Percentiles rank a stretch among this genome's conserved stretches.
These are phyloP conservation scores for Philereme vetulata DNA, from an alignment of 2,888 invertebrate genomes.

Conservation along the genomic window DNA sequence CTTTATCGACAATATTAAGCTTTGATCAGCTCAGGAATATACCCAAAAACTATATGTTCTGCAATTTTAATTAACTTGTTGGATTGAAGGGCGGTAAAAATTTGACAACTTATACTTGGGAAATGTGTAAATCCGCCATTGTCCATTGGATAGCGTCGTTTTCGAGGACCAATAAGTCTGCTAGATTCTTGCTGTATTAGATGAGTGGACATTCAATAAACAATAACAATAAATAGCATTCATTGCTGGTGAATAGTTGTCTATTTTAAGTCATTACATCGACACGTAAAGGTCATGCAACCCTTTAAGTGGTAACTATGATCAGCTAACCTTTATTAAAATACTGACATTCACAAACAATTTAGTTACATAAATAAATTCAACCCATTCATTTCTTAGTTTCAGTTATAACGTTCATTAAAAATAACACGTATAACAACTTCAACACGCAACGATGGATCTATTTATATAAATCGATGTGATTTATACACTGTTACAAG, in stretches of 20 bases:
- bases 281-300: not conserved
- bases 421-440: slow-evolving; percentile 49
- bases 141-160: no score
- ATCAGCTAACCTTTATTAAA: not conserved
- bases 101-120: no score
- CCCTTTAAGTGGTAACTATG: not conserved
- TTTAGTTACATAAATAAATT: slow-evolving; percentile 28
- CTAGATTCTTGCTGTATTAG: no score
- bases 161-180: no score
- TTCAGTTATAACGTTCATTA: slow-evolving; percentile 28
- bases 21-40: no score
- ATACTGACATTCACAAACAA: not conserved
- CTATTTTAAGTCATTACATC: not conserved
- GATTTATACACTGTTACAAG: slow-evolving; percentile 53
- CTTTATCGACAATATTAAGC: no score
- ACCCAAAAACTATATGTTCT: no score
- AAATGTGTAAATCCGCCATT: no score
- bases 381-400: slow-evolving; percentile 27
- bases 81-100: no score
- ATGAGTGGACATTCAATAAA: no score
- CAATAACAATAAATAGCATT: no score
- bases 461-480: slow-evolving; percentile 51
- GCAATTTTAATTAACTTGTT: no score
- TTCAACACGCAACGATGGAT: slow-evolving; percentile 52
- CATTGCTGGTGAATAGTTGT: not conserved